phyloP scores from a whole-genome alignment of 2,113 vertebrate genomes.

The Planiliza haematocheilus region DNA sequence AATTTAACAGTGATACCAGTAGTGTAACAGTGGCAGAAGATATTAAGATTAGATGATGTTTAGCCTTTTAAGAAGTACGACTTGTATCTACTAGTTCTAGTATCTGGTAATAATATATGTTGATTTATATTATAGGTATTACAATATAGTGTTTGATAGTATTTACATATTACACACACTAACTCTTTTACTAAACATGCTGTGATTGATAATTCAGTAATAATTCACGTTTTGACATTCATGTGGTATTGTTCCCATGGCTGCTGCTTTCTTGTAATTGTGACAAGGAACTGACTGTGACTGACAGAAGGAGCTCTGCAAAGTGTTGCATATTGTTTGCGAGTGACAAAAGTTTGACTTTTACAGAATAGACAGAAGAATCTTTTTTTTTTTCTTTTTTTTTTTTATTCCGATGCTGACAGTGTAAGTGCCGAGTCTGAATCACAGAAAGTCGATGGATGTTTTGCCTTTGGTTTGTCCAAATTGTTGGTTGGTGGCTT shows the following conservation, averaged over 20 bases:
- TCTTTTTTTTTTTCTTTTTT: no score
- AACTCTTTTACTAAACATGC: constrained; percentile 61
- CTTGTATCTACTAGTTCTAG: constrained; percentile 62
- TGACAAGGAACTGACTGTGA: constrained; percentile 61
- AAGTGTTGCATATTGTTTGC: constrained; percentile 41
- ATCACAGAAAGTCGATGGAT: constrained; percentile 38
- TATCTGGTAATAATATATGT: constrained; percentile 71
- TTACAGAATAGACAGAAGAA: constrained; percentile 20
- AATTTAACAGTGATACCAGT: constrained; percentile 29
- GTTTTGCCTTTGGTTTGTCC: constrained; percentile 21
- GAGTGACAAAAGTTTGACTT: constrained; percentile 32
- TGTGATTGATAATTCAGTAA: constrained; percentile 63
- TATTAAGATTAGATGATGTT: constrained; percentile 3
- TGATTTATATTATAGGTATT: constrained; percentile 62
- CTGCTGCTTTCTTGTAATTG: constrained; percentile 74
- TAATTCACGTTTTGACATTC: constrained; percentile 53
- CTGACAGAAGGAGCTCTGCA: constrained; percentile 32
- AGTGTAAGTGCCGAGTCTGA: constrained; percentile 44
- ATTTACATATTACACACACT: constrained; percentile 54
- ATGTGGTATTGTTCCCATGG: constrained; percentile 52
- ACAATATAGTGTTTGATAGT: constrained; percentile 66
- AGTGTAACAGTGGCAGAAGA: constrained; percentile 43
- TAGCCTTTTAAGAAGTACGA: constrained; percentile 62
- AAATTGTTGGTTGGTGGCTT: constrained; percentile 26
- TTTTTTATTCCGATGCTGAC: constrained; percentile 13